Conservation (phyloP, 2,113 vertebrate genomes). For the Xyliphius kryptos region DNA sequence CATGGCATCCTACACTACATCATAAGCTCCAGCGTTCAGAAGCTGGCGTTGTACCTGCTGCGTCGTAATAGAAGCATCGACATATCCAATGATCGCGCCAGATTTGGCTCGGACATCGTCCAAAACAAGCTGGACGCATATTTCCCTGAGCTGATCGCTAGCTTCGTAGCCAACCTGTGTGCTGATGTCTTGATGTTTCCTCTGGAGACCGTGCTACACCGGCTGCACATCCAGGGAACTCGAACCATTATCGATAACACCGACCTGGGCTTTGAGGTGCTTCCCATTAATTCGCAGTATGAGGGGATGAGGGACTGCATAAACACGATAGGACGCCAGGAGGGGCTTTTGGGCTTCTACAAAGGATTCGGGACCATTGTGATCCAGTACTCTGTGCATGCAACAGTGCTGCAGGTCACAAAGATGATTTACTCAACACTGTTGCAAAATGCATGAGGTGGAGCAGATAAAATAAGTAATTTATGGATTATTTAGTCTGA, state of each 20-base stretch:
- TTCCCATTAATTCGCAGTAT: slow-evolving; percentile 95
- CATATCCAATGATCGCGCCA: slow-evolving; percentile 1
- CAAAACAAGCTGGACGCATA: slow-evolving; percentile 82
- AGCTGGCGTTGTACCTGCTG: slow-evolving; percentile 68
- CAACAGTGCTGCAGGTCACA: slow-evolving; percentile 80
- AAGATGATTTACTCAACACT: slow-evolving; percentile 80
- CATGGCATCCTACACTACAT: slow-evolving; percentile 87
- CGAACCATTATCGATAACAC: slow-evolving; percentile 98
- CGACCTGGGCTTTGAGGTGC: slow-evolving; percentile 84
- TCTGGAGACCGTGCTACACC: slow-evolving; percentile 87
- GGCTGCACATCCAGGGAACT: slow-evolving; percentile 91
- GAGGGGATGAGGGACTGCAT: slow-evolving; percentile 92
- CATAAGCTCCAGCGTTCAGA: slow-evolving; percentile 76
- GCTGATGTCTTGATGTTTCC: slow-evolving; percentile 85
- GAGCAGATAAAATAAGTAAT: no score
- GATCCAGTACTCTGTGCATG: slow-evolving; percentile 86
- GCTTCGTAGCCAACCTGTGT: slow-evolving; percentile 83
- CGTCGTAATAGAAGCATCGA: slow-evolving; percentile 49
- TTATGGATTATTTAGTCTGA: no score
- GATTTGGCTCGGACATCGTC: slow-evolving; percentile 53
- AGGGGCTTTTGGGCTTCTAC: slow-evolving; percentile 84
- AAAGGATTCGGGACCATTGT: slow-evolving; percentile 86
- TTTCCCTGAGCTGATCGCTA: slow-evolving; percentile 92
- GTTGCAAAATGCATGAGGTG: slow-evolving; percentile 64
- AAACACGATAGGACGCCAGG: slow-evolving; percentile 75